A percentile compares a stretch with the other conserved stretches of the same genome.
These are phyloP conservation scores for Bursaphelenchus mucronatus DNA, from an alignment of 1,140 invertebrate genomes.

Conservation along the genomic window DNA sequence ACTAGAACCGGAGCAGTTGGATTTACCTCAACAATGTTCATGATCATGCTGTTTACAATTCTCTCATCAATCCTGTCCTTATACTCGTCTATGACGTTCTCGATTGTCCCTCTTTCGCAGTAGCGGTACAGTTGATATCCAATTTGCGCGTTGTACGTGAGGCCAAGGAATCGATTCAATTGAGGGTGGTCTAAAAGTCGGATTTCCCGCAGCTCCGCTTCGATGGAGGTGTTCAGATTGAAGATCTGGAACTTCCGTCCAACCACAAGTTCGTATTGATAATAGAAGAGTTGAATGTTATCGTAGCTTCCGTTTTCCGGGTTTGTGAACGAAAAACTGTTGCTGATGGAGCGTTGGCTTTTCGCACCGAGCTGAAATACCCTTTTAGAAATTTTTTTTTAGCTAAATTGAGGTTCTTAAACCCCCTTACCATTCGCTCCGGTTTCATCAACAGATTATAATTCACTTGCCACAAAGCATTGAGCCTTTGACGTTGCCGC, in stretches of 20 bases:
- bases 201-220: constrained; percentile 12
- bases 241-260: constrained; percentile 2
- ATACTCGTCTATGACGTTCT: no score
- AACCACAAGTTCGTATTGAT: constrained; percentile 12
- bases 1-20: no score
- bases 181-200: background rate
- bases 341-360: constrained; percentile 5
- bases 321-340: background rate
- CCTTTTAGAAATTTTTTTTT: no score
- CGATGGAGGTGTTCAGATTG: background rate
- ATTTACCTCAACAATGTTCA: no score
- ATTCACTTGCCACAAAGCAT: constrained; percentile 14
- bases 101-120: background rate
- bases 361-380: background rate
- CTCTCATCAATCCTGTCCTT: no score
- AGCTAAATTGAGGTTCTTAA: no score
- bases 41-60: no score
- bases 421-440: background rate
- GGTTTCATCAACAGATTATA: background rate
- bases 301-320: background rate
- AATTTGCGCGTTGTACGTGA: constrained; percentile 14
- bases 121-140: constrained; percentile 30
- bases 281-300: background rate
- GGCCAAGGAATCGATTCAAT: background rate
- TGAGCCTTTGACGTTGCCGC: constrained; percentile 3